These are phyloP conservation scores for Hyaena hyaena DNA, from an alignment of 2,113 vertebrate species.

Conservation along the genomic window DNA sequence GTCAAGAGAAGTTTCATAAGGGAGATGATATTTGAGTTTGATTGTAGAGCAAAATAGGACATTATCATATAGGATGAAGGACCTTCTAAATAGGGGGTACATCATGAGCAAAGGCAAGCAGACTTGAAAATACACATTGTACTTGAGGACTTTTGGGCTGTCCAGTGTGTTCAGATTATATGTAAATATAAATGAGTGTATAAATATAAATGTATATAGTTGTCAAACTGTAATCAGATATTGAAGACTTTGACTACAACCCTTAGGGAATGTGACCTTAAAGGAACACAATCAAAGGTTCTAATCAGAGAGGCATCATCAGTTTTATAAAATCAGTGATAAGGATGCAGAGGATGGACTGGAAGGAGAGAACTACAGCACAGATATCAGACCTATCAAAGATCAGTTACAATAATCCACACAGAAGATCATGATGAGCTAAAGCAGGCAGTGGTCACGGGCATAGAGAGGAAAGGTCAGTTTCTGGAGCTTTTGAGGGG, in stretches of 20 bases:
- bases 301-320: not conserved
- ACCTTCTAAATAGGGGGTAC: not conserved
- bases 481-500: not conserved
- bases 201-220: not conserved
- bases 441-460: not conserved
- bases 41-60: not conserved
- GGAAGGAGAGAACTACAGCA: not conserved
- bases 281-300: not conserved
- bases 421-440: not conserved
- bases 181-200: not conserved
- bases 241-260: not conserved
- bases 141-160: not conserved
- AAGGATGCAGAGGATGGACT: not conserved
- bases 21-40: not conserved
- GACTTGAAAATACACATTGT: not conserved
- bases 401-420: not conserved
- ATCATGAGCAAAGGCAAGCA: not conserved
- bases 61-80: not conserved
- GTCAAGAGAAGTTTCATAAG: not conserved
- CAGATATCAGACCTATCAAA: not conserved
- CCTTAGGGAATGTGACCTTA: not conserved
- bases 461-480: not conserved
- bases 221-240: not conserved
- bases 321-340: constrained; percentile 2
- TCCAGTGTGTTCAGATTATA: not conserved